phyloP scores from a whole-genome alignment of 2,888 invertebrate species.

The Nipponacmea schrenckii region DNA sequence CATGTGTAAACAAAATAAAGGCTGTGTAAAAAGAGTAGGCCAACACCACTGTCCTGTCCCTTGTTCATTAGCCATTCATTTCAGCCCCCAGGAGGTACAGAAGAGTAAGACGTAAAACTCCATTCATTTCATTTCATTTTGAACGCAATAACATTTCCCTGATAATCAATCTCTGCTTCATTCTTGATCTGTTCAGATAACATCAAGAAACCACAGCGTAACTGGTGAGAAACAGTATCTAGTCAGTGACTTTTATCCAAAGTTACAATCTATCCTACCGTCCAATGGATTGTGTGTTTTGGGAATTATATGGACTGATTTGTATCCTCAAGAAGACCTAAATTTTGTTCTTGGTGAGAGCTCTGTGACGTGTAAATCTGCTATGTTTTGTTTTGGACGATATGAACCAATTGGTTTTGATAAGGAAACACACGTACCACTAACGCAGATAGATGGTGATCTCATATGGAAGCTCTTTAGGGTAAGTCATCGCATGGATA shows the following conservation, averaged over 20 bases:
- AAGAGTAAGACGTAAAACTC: too few relatives aligned
- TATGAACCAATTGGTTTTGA: constrained; percentile 55
- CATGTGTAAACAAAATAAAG: too few relatives aligned
- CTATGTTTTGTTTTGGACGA: constrained; percentile 60
- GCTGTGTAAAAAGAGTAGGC: too few relatives aligned
- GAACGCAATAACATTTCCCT: too few relatives aligned
- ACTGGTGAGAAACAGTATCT: constrained; percentile 55
- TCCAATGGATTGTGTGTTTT: constrained; percentile 55
- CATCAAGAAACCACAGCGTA: constrained; percentile 42
- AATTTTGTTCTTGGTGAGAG: constrained; percentile 65
- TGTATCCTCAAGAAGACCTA: constrained; percentile 60
- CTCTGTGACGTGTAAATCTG: constrained; percentile 42
- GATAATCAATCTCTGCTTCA: too few relatives aligned
- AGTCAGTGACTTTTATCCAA: constrained; percentile 50
- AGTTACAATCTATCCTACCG: constrained; percentile 46
- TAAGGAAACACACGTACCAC: constrained; percentile 39
- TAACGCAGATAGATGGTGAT: constrained; percentile 46
- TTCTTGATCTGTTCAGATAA: constrained; percentile 14
- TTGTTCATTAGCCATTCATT: too few relatives aligned
- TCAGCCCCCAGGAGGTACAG: too few relatives aligned
- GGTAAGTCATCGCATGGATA: constrained; percentile 35
- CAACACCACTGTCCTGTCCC: too few relatives aligned
- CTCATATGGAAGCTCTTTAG: constrained; percentile 60
- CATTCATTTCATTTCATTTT: too few relatives aligned
- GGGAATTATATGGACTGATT: constrained; percentile 64